Conservation (phyloP, 2,797 vertebrate species). For the Sebastes cheni region DNA sequence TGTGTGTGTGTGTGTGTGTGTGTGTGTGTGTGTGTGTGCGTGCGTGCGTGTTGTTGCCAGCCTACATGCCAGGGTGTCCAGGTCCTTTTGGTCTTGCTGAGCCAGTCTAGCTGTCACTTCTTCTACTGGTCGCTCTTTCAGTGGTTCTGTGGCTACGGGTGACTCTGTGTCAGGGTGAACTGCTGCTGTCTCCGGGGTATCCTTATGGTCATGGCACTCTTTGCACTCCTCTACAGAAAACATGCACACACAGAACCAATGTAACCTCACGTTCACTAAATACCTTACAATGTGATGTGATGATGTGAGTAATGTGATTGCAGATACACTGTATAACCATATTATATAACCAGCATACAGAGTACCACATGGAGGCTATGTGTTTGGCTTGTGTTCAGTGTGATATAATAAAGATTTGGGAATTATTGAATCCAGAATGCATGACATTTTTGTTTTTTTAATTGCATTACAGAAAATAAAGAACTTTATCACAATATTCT, state of each 20-base stretch:
- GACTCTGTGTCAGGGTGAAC: not conserved
- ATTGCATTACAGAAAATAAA: no score
- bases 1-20: not conserved
- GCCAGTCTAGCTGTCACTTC: constrained; percentile 90
- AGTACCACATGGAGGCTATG: not conserved
- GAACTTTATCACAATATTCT: no score
- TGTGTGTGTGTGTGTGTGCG: not conserved
- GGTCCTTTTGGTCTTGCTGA: constrained; percentile 88
- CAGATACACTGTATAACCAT: not conserved
- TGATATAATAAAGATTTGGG: not conserved
- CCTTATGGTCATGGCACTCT: constrained; percentile 59
- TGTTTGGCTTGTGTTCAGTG: not conserved
- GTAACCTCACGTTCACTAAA: not conserved
- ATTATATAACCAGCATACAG: no score
- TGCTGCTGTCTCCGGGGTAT: not conserved
- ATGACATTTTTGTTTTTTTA: no score
- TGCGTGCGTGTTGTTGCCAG: not conserved
- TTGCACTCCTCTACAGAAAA: constrained; percentile 66
- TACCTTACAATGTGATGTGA: not conserved
- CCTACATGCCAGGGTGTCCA: constrained; percentile 84
- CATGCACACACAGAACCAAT: not conserved
- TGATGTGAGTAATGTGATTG: not conserved
- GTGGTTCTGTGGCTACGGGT: constrained; percentile 3
- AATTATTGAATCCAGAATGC: no score
- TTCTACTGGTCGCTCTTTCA: constrained; percentile 89